Percentiles rank a stretch among this genome's conserved stretches.
phyloP scores from a whole-genome alignment of 2,113 vertebrate genomes.

The Charina bottae region DNA sequence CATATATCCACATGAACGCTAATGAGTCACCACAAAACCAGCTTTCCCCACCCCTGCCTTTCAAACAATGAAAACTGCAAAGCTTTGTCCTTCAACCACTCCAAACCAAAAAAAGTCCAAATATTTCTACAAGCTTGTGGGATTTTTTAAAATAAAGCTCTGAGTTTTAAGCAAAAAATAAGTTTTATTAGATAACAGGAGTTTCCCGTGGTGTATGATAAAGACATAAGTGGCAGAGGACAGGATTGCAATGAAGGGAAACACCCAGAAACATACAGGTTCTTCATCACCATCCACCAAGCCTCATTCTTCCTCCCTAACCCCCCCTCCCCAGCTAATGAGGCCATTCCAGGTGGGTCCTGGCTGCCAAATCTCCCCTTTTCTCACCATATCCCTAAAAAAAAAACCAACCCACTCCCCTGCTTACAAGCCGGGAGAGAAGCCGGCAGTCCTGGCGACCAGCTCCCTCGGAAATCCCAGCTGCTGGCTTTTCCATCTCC shows the following conservation, averaged over 20 bases:
- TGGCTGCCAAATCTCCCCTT: neutral
- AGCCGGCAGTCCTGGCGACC: constrained; percentile 12
- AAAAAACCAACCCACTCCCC: neutral
- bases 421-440: neutral
- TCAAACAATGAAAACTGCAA: neutral
- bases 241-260: neutral
- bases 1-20: neutral
- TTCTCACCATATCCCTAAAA: neutral
- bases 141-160: neutral
- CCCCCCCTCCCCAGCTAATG: neutral
- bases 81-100: neutral
- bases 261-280: neutral
- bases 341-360: neutral
- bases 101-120: neutral
- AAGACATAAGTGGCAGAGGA: neutral
- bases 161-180: neutral
- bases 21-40: neutral
- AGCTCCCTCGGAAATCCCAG: constrained; percentile 20
- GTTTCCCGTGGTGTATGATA: neutral
- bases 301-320: neutral
- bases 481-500: constrained; percentile 16
- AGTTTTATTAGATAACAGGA: neutral
- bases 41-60: neutral
- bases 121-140: neutral
- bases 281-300: neutral